These are phyloP conservation scores for Onychomys leucogaster DNA, from an alignment of 2,797 vertebrate genomes.

Conservation along the genomic window DNA sequence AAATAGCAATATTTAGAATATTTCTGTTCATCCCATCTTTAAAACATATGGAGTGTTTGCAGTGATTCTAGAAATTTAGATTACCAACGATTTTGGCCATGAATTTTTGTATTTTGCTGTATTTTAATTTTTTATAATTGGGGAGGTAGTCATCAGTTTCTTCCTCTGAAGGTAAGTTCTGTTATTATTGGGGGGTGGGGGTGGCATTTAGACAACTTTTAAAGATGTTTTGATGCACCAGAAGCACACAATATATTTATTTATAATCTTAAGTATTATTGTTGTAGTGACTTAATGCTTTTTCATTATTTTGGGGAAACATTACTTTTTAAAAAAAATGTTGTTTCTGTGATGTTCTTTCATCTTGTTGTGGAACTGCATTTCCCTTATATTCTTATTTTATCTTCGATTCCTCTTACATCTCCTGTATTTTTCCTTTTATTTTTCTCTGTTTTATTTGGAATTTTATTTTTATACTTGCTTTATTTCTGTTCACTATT, in stretches of 20 bases:
- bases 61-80: background rate
- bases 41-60: background rate
- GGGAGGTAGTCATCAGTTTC: background rate
- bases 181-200: background rate
- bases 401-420: background rate
- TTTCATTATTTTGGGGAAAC: constrained; percentile 7
- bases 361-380: background rate
- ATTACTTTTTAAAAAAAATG: background rate
- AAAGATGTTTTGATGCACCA: background rate
- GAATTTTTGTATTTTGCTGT: background rate
- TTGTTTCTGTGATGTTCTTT: background rate
- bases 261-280: background rate
- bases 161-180: background rate
- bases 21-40: background rate
- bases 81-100: background rate
- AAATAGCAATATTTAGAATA: background rate
- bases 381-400: background rate
- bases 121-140: background rate
- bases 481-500: background rate
- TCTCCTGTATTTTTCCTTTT: background rate
- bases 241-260: background rate
- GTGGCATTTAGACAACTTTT: background rate
- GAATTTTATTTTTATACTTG: background rate
- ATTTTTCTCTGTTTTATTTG: background rate
- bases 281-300: background rate